These are phyloP conservation scores for Hapalemur alaotrensis DNA, from an alignment of 2,797 vertebrate species.

Conservation along the genomic window DNA sequence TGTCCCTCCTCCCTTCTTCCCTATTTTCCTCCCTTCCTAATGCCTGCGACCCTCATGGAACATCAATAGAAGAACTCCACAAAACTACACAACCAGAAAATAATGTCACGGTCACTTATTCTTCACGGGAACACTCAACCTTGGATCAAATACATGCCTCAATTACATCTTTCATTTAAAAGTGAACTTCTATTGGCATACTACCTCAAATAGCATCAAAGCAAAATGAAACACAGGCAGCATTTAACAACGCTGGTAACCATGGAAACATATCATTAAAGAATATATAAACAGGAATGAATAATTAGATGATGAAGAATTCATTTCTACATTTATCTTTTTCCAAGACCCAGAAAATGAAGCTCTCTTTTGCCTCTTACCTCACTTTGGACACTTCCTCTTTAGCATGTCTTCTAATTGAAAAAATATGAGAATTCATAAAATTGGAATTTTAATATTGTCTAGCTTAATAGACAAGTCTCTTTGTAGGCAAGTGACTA, in stretches of 20 bases:
- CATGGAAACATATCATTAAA: constrained; percentile 80
- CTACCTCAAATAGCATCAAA: constrained; percentile 78
- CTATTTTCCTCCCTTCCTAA: neutral
- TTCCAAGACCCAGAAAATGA: constrained; percentile 56
- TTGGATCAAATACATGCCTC: constrained; percentile 67
- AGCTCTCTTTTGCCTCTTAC: constrained; percentile 51
- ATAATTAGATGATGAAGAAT: constrained; percentile 79
- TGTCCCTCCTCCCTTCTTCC: neutral
- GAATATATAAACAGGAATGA: constrained; percentile 80
- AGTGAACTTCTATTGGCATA: constrained; percentile 54
- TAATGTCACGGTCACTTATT: constrained; percentile 58
- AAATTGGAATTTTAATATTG: constrained; percentile 52
- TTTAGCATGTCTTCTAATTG: constrained; percentile 51
- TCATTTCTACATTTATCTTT: constrained; percentile 78
- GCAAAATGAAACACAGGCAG: constrained; percentile 74
- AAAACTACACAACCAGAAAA: constrained; percentile 50
- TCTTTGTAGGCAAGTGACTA: constrained; percentile 40
- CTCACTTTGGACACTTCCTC: constrained; percentile 54
- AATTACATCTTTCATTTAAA: constrained; percentile 72
- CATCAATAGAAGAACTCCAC: constrained; percentile 32
- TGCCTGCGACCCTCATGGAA: neutral
- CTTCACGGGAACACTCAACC: constrained; percentile 61
- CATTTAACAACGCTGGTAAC: constrained; percentile 77
- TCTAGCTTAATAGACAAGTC: constrained; percentile 36
- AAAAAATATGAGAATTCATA: constrained; percentile 52